Conservation (phyloP, 2,888 invertebrate genomes). For the Mythimna lalbum region DNA sequence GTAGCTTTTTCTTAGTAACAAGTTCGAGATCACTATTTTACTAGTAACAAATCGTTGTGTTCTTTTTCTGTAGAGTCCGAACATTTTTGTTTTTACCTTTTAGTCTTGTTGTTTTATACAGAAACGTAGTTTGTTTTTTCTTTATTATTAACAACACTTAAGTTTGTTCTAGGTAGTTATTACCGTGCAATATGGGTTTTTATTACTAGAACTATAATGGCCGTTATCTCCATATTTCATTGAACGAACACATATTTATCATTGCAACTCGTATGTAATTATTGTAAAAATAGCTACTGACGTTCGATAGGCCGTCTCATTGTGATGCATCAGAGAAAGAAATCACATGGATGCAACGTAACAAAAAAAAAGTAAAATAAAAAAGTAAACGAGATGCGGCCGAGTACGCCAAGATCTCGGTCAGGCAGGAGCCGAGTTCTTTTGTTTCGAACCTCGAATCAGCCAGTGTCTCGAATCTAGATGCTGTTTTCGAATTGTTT, state of each 20-base stretch:
- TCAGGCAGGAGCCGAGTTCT: slow-evolving; percentile 89
- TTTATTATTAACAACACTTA: slow-evolving; percentile 21
- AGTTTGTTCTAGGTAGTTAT: slow-evolving; percentile 33
- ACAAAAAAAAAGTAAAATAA: slow-evolving; percentile 78
- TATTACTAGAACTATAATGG: slow-evolving; percentile 21
- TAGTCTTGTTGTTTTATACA: slow-evolving; percentile 16
- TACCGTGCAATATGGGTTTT: slow-evolving; percentile 36
- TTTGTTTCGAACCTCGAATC: slow-evolving; percentile 90
- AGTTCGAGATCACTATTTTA: slow-evolving; percentile 47
- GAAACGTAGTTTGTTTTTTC: slow-evolving; percentile 24
- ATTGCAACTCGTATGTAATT: slow-evolving; percentile 74
- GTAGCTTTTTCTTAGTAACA: slow-evolving; percentile 49
- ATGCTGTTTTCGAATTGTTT: slow-evolving; percentile 86
- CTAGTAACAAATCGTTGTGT: slow-evolving; percentile 35
- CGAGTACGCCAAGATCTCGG: slow-evolving; percentile 90
- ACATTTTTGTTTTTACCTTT: slow-evolving; percentile 19
- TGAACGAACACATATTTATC: slow-evolving; percentile 53
- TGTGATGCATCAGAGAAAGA: slow-evolving; percentile 88
- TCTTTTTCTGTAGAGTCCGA: slow-evolving; percentile 27
- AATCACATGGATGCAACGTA: slow-evolving; percentile 86
- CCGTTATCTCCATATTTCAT: slow-evolving; percentile 38
- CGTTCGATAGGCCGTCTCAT: slow-evolving; percentile 86
- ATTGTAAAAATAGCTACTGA: slow-evolving; percentile 85
- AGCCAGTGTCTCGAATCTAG: slow-evolving; percentile 90
- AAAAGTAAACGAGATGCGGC: slow-evolving; percentile 84